Conservation (phyloP, 1,140 invertebrate species). For the Hypsibius dujardini region DNA sequence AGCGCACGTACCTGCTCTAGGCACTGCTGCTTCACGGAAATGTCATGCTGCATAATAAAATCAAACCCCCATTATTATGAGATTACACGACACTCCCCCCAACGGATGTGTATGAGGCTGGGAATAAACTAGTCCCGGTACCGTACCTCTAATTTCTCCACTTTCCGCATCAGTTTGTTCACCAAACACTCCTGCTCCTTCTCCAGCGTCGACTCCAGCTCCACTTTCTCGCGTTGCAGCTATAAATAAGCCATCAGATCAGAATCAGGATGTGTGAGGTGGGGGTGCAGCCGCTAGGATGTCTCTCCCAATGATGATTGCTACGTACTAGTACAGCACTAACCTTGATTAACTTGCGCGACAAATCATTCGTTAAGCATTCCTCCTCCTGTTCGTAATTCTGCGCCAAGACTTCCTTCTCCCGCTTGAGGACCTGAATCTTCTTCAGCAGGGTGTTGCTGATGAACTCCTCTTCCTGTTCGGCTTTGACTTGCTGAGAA, state of each 20-base stretch:
- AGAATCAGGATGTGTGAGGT: too few species aligned
- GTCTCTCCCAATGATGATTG: conserved; percentile 72
- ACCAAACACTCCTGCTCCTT: conserved; percentile 93
- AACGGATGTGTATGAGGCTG: too few species aligned
- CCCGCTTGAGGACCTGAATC: conserved; percentile 84
- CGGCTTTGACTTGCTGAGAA: conserved; percentile 86
- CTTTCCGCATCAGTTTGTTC: too few species aligned
- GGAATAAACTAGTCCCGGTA: too few species aligned
- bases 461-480: conserved; percentile 97
- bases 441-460: conserved; percentile 93
- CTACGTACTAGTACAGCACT: too few species aligned
- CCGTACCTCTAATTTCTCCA: too few species aligned
- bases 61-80: conserved; percentile 93
- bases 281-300: too few species aligned
- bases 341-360: too few species aligned
- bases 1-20: conserved; percentile 57
- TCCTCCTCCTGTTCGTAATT: conserved; percentile 98
- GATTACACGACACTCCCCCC: too few species aligned
- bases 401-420: conserved; percentile 89
- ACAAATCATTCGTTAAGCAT: conserved; percentile 95
- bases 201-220: conserved; percentile 81
- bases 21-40: conserved; percentile 70
- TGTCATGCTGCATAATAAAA: conserved; percentile 91
- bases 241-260: conserved; percentile 31
- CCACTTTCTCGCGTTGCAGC: conserved; percentile 67